Evolutionary conservation across 2,113 vertebrate genomes (phyloP).

Genomic region (Haemorhous mexicanus): DNA sequence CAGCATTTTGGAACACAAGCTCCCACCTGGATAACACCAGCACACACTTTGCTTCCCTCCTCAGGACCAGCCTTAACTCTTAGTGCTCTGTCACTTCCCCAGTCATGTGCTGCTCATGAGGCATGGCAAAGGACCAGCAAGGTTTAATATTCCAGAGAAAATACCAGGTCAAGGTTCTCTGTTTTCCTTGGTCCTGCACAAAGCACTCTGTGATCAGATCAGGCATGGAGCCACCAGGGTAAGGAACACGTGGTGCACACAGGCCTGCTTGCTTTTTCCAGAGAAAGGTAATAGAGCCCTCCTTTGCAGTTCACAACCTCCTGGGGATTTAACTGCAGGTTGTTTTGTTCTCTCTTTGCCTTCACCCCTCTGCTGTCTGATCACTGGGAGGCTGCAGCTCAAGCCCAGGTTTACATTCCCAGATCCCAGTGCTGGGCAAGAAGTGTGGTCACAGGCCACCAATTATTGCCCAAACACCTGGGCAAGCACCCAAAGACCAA

Average conservation of each 20-base stretch:
- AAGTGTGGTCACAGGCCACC: neutral
- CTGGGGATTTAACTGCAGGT: neutral
- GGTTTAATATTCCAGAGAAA: conserved; percentile 28
- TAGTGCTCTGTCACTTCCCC: neutral
- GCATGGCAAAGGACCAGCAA: neutral
- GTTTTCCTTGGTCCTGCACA: neutral
- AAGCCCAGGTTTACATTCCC: neutral
- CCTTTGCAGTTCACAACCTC: neutral
- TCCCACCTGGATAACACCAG: neutral
- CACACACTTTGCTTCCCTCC: neutral
- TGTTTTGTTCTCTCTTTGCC: neutral
- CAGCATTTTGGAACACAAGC: accelerated
- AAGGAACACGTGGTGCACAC: accelerated
- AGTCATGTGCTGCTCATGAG: neutral
- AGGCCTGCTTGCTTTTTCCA: neutral
- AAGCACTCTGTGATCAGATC: neutral
- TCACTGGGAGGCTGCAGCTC: neutral
- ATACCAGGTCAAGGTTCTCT: neutral
- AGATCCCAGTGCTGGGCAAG: neutral
- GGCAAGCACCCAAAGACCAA: neutral
- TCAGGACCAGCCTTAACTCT: neutral
- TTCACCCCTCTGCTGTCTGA: neutral
- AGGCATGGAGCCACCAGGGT: neutral
- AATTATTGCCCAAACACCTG: neutral
- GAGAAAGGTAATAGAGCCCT: neutral